phyloP scores from a whole-genome alignment of 2,888 invertebrate genomes.

The Spicauda simplicius region DNA sequence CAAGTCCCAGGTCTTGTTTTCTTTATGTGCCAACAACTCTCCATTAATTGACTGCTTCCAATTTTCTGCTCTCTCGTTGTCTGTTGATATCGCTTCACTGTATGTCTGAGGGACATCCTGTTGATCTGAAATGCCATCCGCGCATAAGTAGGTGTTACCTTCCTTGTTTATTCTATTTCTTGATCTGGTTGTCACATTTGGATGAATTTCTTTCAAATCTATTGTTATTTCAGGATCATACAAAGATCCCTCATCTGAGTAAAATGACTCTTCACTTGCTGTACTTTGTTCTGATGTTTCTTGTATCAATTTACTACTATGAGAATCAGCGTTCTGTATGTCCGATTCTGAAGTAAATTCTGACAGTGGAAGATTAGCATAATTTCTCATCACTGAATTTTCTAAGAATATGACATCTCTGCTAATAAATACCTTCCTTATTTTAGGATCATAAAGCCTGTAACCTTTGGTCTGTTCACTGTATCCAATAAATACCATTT shows the following conservation, averaged over 20 bases:
- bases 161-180: not conserved
- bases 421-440: conserved; percentile 30
- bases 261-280: not conserved
- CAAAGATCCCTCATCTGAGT: not conserved
- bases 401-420: conserved; percentile 37
- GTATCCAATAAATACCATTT: no score
- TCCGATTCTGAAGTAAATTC: not conserved
- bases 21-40: not conserved
- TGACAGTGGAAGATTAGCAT: conserved; percentile 20
- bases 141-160: conserved; percentile 10
- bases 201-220: not conserved
- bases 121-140: not conserved
- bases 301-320: not conserved
- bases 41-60: not conserved
- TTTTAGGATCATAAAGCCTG: conserved; percentile 17
- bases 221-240: not conserved
- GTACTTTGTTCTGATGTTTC: not conserved
- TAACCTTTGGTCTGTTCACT: no score
- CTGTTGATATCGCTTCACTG: not conserved
- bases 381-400: conserved; percentile 33
- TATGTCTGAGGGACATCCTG: not conserved
- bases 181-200: conserved; percentile 2
- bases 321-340: not conserved
- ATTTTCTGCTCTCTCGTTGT: not conserved
- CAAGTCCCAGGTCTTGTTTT: conserved; percentile 9